These are phyloP conservation scores for Harlomillsia oculata DNA, from an alignment of 1,140 invertebrate species.

Conservation along the genomic window DNA sequence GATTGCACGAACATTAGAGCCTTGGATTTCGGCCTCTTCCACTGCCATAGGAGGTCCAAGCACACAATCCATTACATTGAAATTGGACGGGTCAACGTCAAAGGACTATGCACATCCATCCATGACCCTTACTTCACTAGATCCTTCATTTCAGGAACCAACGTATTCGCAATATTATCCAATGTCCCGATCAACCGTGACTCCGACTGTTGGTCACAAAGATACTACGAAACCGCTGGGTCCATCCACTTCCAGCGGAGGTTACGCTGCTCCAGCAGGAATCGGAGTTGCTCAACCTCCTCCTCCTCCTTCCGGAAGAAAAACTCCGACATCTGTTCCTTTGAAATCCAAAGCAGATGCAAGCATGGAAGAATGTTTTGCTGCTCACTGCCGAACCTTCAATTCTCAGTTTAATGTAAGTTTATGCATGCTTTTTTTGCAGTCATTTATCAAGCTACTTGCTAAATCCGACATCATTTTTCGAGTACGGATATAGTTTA, in stretches of 20 bases:
- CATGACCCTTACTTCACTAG: constrained; percentile 29
- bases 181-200: constrained; percentile 32
- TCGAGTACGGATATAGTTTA: too few species aligned
- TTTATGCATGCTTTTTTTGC: too few species aligned
- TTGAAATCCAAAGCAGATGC: constrained; percentile 43
- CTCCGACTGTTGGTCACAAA: constrained; percentile 21
- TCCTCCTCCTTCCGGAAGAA: constrained; percentile 19
- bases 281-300: constrained; percentile 6
- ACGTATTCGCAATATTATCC: constrained; percentile 36
- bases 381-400: constrained; percentile 55
- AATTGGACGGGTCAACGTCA: background rate
- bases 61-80: background rate
- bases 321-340: constrained; percentile 27
- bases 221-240: background rate
- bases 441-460: too few species aligned
- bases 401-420: constrained; percentile 51
- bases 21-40: constrained; percentile 45
- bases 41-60: background rate
- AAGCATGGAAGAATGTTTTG: constrained; percentile 51
- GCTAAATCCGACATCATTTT: too few species aligned
- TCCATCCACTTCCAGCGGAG: constrained; percentile 11
- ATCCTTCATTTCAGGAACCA: constrained; percentile 32
- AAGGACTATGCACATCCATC: constrained; percentile 35
- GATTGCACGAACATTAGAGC: constrained; percentile 53
- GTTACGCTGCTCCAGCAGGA: constrained; percentile 26